These are phyloP conservation scores for Hyalella azteca DNA, from an alignment of 2,888 invertebrate genomes.

Conservation along the genomic window DNA sequence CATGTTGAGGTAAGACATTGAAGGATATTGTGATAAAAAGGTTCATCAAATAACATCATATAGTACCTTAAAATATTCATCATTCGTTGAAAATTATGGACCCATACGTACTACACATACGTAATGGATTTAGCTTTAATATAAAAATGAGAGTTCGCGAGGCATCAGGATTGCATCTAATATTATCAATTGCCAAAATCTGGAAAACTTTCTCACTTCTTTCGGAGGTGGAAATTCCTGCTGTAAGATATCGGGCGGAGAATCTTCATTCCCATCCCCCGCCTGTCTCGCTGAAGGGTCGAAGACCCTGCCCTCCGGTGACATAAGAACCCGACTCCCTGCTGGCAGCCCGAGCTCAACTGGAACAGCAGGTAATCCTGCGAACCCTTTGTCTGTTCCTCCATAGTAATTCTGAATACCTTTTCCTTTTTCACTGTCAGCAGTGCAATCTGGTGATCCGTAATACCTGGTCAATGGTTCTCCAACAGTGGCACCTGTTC, in stretches of 20 bases:
- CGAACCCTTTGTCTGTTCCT: background rate
- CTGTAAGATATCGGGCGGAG: background rate
- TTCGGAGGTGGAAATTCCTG: slow-evolving; percentile 6
- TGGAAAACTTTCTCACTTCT: background rate
- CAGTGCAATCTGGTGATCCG: background rate
- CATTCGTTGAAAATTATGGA: no score
- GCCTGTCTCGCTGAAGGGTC: background rate
- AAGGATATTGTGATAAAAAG: no score
- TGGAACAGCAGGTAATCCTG: background rate
- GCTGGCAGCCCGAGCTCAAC: background rate
- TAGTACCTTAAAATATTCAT: no score
- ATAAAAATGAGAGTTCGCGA: no score
- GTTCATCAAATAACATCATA: no score
- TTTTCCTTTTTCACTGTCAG: background rate
- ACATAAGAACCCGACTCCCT: background rate
- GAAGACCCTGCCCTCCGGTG: background rate
- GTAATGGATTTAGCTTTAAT: no score
- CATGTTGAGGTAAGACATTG: no score
- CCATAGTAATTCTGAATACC: background rate
- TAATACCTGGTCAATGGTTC: background rate
- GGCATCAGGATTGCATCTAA: no score
- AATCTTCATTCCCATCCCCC: background rate
- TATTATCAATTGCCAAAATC: no score
- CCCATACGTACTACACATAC: no score
- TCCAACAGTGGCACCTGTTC: background rate